Evolutionary conservation across 2,113 vertebrate genomes (phyloP), one percentile per base, ranked within the genome.

Genomic region (Pycnonotus jocosus): DNA sequence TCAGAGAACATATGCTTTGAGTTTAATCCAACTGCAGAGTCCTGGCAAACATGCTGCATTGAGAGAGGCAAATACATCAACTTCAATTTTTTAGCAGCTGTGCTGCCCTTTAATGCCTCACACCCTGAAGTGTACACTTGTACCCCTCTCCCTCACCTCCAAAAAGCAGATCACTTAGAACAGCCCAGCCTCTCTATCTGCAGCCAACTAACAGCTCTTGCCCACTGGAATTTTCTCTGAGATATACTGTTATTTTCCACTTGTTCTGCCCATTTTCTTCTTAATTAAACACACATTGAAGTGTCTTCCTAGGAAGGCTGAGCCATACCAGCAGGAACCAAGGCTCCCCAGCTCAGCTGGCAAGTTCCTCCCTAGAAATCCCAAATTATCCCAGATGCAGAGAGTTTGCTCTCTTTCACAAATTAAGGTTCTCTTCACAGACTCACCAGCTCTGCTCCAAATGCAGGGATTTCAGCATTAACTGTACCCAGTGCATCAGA

Each of bases 1-100:
- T 37, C 93, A 86, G 37, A 54, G 80, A 94, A 88, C 92, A 96
- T 74, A 81, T 88, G 93, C 90, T 93, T 94, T 74, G 82, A 92
- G 88, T 95, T 90, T 78, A 92, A 86, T 82, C 82, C 92, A 93
- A 74, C n/a, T 66, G 51, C 85, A 77, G 68, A 88, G 48, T 31
- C 64, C 88, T 97, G 94, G 90, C 95, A 94, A 95, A 88, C 38
- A 31, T 0, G 16, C 82, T 90, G 85, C 86, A 83, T 88, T 95
- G 92, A 60, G 51, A 88, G 76, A 92, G 48, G 86, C 86, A 94
- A 92, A 96, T 62, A 65, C 37, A 96, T 88, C 92, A 93, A 77
- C 86, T 88, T 80, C 22, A 92, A 84, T 53, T 90, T 90, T 81
- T 66, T 35, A 88, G 76, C 95, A 94, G 90, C 93, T 94, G 82